phyloP scores from a whole-genome alignment of 2,113 vertebrate species.

The Bungarus multicinctus region DNA sequence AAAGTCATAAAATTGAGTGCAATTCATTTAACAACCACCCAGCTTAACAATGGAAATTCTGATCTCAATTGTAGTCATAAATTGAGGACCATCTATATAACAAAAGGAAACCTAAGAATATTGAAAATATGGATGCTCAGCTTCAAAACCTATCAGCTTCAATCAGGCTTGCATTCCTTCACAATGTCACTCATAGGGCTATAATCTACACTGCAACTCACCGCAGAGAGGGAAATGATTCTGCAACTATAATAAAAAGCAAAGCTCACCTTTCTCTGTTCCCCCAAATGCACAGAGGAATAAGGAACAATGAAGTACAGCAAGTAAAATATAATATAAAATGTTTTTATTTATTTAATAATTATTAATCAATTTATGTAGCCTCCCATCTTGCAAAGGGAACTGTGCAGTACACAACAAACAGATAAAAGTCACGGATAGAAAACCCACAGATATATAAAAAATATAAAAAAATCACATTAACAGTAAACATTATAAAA shows the following conservation, averaged over 20 bases:
- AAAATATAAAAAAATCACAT: background rate
- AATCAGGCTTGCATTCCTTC: background rate
- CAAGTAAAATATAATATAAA: background rate
- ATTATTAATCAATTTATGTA: background rate
- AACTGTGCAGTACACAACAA: background rate
- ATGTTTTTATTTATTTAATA: background rate
- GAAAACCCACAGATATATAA: background rate
- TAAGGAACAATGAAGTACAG: background rate
- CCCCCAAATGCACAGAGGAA: background rate
- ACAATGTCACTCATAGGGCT: rapidly evolving
- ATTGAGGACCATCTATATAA: background rate
- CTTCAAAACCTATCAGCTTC: rapidly evolving
- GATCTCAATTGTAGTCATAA: background rate
- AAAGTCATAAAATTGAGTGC: background rate
- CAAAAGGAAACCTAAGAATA: background rate
- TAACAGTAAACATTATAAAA: background rate
- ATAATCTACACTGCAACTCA: background rate
- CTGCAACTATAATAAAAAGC: background rate
- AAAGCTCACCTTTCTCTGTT: background rate
- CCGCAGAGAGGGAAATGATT: background rate
- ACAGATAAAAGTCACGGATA: background rate
- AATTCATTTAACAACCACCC: background rate
- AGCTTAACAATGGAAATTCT: background rate
- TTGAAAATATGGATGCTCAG: background rate
- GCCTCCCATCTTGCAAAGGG: background rate